Base-by-base conservation (phyloP, 2,888 invertebrate species). In the Drosophila kuntzei region DNA sequence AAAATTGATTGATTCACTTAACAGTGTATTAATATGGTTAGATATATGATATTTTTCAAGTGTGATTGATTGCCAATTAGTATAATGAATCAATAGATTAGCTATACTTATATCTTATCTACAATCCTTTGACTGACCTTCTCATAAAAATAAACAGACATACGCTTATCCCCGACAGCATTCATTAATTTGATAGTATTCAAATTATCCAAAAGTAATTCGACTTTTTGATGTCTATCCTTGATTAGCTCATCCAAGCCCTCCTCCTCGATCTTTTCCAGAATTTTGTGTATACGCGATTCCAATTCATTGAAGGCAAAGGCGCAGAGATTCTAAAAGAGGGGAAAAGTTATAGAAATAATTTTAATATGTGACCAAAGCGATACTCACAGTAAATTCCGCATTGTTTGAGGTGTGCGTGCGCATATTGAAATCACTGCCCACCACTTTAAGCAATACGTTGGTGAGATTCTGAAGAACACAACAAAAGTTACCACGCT, bases 391-490 rank as follows among this genome's bases (percentile, higher is more conserved):
- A 34, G 65, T 7, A 44, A 86, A 90, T 3, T 90, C 89, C 2
- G 66, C 54, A 60, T 76, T 89, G 2, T 72, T 70, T 14, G 37
- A 65, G 6, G 90, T 90, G 20, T 62, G 76, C 8, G 49, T 44
- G 9, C 82, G 80, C 7, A 53, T 61, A 65, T 90, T 90, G 37
- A 79, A 90, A 55, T 89, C 90, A 43, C 66, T 64, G n/a, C 88
- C 86, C 25, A 90, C 47, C 18, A 90, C 7, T 29, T 82, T 87
- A 43, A 90, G 49, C 37, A 90, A 60, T 49, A 80, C 81, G 43
- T 90, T 90, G 1, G 68, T 61, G 2, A 90, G 60, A 63, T 90
- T 90, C 27, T 80, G 76, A 1, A 84, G 43, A 6, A 78, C 77
- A 29, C 87, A 82, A 25, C 89, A 90, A 16, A 90, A 87, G 8